These are phyloP conservation scores for Pyrrhia umbra DNA, from an alignment of 2,888 invertebrate genomes.

Conservation along the genomic window DNA sequence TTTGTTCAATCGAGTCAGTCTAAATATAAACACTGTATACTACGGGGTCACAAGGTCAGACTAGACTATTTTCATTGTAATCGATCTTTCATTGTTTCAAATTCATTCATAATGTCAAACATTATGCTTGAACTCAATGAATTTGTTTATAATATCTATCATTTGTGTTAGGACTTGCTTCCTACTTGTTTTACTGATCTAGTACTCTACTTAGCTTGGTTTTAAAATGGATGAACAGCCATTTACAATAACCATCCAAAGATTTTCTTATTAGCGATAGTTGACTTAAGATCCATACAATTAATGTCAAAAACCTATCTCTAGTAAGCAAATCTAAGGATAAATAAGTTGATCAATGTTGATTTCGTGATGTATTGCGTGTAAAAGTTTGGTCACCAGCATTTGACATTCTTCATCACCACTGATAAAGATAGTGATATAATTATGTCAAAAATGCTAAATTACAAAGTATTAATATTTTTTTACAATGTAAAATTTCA, in stretches of 20 bases:
- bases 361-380: background rate
- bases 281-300: too few species aligned
- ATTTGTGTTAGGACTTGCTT: slow-evolving; percentile 10
- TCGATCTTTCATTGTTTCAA: slow-evolving; percentile 7
- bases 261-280: too few species aligned
- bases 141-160: slow-evolving; percentile 5
- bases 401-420: background rate
- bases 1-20: slow-evolving; percentile 8
- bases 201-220: background rate
- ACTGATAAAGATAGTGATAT: background rate
- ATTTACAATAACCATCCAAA: too few species aligned
- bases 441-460: background rate
- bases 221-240: background rate
- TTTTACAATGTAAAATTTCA: background rate
- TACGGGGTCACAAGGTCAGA: slow-evolving; percentile 10
- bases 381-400: background rate
- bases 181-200: background rate
- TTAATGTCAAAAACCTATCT: too few species aligned
- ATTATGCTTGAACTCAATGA: background rate
- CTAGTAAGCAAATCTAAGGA: too few species aligned
- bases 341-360: background rate
- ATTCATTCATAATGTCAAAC: slow-evolving; percentile 27
- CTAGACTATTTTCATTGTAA: slow-evolving; percentile 38
- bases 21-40: slow-evolving; percentile 2
- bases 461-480: background rate